Percentiles rank a stretch among this genome's conserved stretches.
Conservation (phyloP, 2,888 invertebrate species). For the Rhamnusium bicolor region DNA sequence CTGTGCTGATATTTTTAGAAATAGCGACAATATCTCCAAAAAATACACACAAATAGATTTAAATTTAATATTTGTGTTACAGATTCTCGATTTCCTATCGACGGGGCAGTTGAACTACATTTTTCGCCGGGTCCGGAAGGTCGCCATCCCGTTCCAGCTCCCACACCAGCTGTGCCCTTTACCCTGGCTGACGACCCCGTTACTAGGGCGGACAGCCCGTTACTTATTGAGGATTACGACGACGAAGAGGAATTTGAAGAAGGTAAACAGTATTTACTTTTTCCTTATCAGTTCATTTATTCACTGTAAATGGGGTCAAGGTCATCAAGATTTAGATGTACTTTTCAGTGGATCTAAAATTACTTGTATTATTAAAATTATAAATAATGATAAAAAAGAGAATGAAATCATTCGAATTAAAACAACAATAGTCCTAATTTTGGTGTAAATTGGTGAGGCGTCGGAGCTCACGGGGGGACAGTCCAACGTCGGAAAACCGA, state of each 20-base stretch:
- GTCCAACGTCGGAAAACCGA: too few species aligned
- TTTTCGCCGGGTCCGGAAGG: constrained; percentile 78
- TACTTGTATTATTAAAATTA: too few species aligned
- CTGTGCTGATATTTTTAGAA: constrained; percentile 6
- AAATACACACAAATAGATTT: not conserved
- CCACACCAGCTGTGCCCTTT: constrained; percentile 81
- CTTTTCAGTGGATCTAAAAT: too few species aligned
- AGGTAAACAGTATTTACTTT: constrained; percentile 59
- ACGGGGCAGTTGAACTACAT: constrained; percentile 88
- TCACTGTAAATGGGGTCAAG: not conserved
- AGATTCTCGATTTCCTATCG: constrained; percentile 88
- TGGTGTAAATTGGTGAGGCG: too few species aligned
- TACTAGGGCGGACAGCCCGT: constrained; percentile 85
- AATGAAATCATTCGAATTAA: too few species aligned
- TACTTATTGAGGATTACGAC: constrained; percentile 74
- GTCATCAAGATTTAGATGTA: not conserved
- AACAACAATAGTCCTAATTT: too few species aligned
- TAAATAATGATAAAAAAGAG: too few species aligned
- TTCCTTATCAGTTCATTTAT: not conserved
- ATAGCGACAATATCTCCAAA: not conserved
- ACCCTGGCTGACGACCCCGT: constrained; percentile 82
- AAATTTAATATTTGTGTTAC: constrained; percentile 53
- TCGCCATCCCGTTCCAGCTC: constrained; percentile 74
- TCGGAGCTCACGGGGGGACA: too few species aligned
- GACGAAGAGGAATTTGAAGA: constrained; percentile 70